phyloP scores from a whole-genome alignment of 2,113 vertebrate genomes.

The Campylomormyrus numenius region DNA sequence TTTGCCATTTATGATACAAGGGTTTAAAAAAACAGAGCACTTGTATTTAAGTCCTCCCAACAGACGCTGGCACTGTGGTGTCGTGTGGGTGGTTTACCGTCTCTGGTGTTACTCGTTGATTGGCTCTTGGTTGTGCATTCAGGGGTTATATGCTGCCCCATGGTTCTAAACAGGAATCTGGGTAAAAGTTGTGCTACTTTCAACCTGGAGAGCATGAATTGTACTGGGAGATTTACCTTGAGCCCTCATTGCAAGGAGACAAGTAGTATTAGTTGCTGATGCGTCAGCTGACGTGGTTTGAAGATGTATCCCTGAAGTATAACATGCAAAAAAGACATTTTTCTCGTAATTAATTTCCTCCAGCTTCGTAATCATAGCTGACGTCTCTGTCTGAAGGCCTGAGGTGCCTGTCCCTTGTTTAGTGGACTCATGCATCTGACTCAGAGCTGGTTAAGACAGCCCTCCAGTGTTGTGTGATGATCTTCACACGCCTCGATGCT shows the following conservation, averaged over 20 bases:
- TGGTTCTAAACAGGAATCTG: neutral
- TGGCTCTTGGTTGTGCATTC: conserved; percentile 9
- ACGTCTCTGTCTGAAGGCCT: neutral
- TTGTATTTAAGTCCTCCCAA: neutral
- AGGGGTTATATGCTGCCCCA: neutral
- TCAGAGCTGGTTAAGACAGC: neutral
- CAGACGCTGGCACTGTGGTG: neutral
- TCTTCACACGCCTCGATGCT: neutral
- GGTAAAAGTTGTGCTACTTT: neutral
- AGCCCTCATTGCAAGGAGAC: neutral
- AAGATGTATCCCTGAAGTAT: neutral
- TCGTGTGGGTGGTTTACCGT: conserved; percentile 28
- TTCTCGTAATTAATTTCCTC: neutral
- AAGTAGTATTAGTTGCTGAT: neutral
- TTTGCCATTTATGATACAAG: neutral
- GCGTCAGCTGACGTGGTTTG: neutral
- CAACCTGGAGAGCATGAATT: neutral
- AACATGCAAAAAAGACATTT: neutral
- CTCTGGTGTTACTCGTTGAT: neutral
- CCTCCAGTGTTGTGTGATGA: neutral
- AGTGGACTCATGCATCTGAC: neutral
- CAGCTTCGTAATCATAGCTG: neutral
- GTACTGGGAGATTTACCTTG: neutral
- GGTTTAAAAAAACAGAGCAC: neutral
- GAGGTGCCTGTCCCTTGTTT: neutral